Evolutionary conservation across 2,888 invertebrate species (phyloP).

Genomic region (Drosophila imparisetae): DNA sequence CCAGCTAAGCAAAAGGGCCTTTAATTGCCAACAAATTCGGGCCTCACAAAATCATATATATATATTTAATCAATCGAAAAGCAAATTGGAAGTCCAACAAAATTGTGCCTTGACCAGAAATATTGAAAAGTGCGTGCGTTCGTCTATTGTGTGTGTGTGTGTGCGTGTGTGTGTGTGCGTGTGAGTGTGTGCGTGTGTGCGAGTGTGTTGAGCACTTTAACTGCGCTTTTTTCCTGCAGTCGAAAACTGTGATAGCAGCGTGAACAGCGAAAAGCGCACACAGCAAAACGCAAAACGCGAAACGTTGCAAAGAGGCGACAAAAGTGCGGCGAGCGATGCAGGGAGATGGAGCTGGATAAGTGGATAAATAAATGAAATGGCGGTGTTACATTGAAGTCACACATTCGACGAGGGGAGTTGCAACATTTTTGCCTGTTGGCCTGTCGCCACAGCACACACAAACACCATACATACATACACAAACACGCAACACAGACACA

Average conservation of each 20-base stretch:
- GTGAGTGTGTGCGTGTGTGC: conserved; percentile 14
- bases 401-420: conserved; percentile 38
- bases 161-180: neutral
- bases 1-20: conserved; percentile 13
- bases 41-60: conserved; percentile 9
- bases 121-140: conserved; percentile 32
- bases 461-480: conserved; percentile 22
- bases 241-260: conserved; percentile 43
- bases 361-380: conserved; percentile 31
- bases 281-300: conserved; percentile 26
- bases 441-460: conserved; percentile 15
- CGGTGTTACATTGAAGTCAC: conserved; percentile 39
- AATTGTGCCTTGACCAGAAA: conserved; percentile 27
- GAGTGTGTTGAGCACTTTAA: conserved; percentile 33
- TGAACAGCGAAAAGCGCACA: conserved; percentile 31
- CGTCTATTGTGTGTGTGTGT: conserved; percentile 6
- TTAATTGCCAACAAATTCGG: conserved; percentile 25
- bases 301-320: conserved; percentile 22
- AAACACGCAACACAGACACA: conserved; percentile 14
- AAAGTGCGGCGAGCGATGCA: conserved; percentile 27
- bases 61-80: conserved; percentile 25
- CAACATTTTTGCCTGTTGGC: conserved; percentile 28
- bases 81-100: conserved; percentile 22
- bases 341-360: conserved; percentile 48
- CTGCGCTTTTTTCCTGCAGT: conserved; percentile 60